Conservation (phyloP, 2,113 vertebrate species). For the Saimiri boliviensis region DNA sequence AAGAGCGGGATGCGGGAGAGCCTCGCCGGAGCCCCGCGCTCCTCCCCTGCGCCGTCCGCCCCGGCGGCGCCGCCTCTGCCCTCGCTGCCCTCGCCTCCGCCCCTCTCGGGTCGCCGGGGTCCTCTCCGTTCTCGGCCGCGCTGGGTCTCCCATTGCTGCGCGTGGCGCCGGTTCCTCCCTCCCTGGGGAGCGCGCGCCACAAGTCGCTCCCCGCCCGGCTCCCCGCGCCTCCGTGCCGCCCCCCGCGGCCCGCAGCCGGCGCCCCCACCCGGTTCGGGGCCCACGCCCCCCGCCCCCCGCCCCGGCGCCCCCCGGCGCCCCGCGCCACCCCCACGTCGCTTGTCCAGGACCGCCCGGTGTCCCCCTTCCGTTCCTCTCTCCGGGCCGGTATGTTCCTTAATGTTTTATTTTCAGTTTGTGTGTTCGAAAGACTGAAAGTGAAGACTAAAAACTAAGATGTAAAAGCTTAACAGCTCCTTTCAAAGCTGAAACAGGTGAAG, state of each 20-base stretch:
- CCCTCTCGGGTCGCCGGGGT: background rate
- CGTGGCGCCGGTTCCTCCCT: constrained; percentile 35
- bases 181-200: background rate
- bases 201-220: background rate
- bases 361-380: background rate
- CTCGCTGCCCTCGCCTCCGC: background rate
- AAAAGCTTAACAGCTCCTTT: constrained; percentile 27
- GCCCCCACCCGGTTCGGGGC: too few relatives aligned
- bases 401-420: background rate
- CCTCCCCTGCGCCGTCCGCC: background rate
- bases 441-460: background rate
- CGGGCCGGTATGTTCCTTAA: background rate
- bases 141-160: background rate
- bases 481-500: background rate
- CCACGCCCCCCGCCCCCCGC: background rate
- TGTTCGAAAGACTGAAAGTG: background rate
- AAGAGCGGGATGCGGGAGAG: background rate
- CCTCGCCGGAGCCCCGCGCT: background rate
- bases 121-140: background rate
- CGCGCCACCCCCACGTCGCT: background rate
- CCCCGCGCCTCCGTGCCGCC: background rate
- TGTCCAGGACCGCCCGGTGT: background rate
- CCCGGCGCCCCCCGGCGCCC: background rate
- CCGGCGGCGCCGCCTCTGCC: background rate
- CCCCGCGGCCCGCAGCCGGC: background rate